Evolutionary conservation across 2,113 vertebrate genomes (phyloP).

Genomic region (Leuciscus idus): DNA sequence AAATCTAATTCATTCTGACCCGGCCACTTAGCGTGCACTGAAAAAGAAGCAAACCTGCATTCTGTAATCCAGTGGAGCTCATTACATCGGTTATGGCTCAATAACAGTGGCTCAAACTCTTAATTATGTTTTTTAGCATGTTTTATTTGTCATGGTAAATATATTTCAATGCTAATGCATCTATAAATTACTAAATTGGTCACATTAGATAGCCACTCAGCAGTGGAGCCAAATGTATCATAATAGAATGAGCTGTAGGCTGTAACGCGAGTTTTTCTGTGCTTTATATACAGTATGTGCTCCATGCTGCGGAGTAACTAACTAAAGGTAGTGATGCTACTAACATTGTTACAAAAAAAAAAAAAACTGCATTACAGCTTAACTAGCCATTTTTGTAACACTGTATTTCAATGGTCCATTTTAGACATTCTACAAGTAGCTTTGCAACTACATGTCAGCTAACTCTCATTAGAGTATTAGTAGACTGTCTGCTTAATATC

Average conservation of each 20-base stretch:
- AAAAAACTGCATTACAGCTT: no score
- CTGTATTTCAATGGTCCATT: no score
- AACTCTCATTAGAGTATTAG: no score
- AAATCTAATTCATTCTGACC: constrained; percentile 25
- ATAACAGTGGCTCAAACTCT: background rate
- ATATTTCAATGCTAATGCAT: background rate
- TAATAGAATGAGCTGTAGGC: background rate
- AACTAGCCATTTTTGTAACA: no score
- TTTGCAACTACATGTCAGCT: no score
- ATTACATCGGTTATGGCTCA: background rate
- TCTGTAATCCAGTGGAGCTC: background rate
- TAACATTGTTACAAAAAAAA: no score
- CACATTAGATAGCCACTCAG: background rate
- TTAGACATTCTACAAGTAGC: no score
- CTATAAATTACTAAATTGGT: background rate
- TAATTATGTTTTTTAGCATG: background rate
- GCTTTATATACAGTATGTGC: background rate
- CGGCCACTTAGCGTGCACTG: background rate
- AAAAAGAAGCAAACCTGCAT: background rate
- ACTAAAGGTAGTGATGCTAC: background rate
- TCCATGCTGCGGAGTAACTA: background rate
- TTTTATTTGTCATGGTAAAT: background rate
- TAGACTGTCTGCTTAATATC: no score
- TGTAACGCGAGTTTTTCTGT: background rate
- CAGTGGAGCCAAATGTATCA: background rate